Conservation (phyloP, 2,113 vertebrate genomes). For the Bos indicus region DNA sequence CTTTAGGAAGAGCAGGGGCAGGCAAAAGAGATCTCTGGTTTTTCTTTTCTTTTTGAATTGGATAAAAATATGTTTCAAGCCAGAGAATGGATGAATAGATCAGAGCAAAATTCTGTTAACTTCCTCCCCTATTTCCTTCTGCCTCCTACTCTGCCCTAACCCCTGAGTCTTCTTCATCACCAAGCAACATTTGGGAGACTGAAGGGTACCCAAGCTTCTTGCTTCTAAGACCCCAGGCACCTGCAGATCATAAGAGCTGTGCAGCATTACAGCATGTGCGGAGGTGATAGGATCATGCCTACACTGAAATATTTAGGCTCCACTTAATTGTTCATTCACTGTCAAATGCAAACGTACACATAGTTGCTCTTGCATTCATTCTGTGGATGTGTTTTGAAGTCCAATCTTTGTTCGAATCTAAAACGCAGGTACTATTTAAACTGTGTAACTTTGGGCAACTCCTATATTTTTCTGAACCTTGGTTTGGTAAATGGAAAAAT, state of each 20-base stretch:
- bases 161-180: background rate
- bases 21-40: background rate
- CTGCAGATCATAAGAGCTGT: background rate
- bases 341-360: background rate
- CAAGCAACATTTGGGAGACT: background rate
- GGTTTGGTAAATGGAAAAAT: background rate
- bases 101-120: background rate
- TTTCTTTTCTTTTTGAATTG: slow-evolving; percentile 30
- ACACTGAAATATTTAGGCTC: background rate
- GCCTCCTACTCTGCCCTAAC: background rate
- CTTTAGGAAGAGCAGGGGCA: background rate
- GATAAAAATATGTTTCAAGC: background rate
- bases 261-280: background rate
- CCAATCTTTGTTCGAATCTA: background rate
- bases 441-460: background rate
- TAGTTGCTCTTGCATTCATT: background rate
- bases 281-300: accelerated
- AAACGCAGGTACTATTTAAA: background rate
- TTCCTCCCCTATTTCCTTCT: background rate
- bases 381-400: background rate
- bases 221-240: background rate
- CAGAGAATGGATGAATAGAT: background rate
- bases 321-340: background rate
- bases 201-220: background rate
- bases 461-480: background rate